These are phyloP conservation scores for Microplitis deprimator DNA, from an alignment of 2,888 invertebrate genomes.

Conservation along the genomic window DNA sequence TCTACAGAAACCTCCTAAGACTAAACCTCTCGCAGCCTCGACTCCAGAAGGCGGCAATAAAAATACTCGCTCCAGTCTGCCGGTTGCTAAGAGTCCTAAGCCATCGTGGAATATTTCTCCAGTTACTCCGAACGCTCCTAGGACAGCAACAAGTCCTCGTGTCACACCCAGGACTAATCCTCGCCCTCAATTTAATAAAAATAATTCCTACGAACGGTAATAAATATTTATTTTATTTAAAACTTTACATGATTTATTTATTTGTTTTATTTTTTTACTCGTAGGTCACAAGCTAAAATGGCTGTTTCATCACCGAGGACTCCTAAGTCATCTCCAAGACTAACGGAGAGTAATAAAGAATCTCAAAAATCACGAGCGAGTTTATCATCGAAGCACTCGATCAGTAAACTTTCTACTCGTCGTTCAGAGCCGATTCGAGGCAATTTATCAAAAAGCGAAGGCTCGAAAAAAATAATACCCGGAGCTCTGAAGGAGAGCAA, in stretches of 20 bases:
- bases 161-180: neutral
- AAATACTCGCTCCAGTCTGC: slow-evolving; percentile 32
- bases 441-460: neutral
- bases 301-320: slow-evolving; percentile 41
- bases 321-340: slow-evolving; percentile 24
- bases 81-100: slow-evolving; percentile 45
- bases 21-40: slow-evolving; percentile 64
- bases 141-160: no score
- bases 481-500: slow-evolving; percentile 62
- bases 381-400: neutral
- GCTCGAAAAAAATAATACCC: slow-evolving; percentile 20
- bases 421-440: slow-evolving; percentile 12
- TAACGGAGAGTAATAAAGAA: neutral
- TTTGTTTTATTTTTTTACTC: slow-evolving; percentile 4
- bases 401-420: neutral
- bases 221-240: neutral
- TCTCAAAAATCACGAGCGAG: neutral
- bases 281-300: neutral
- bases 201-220: slow-evolving; percentile 19
- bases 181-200: neutral
- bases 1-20: slow-evolving; percentile 53
- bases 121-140: slow-evolving; percentile 51
- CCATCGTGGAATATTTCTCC: slow-evolving; percentile 60
- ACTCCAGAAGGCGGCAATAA: slow-evolving; percentile 58
- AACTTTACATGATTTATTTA: neutral